Evolutionary conservation across 2,797 vertebrate genomes (phyloP).

Genomic region (Euthynnus affinis): DNA sequence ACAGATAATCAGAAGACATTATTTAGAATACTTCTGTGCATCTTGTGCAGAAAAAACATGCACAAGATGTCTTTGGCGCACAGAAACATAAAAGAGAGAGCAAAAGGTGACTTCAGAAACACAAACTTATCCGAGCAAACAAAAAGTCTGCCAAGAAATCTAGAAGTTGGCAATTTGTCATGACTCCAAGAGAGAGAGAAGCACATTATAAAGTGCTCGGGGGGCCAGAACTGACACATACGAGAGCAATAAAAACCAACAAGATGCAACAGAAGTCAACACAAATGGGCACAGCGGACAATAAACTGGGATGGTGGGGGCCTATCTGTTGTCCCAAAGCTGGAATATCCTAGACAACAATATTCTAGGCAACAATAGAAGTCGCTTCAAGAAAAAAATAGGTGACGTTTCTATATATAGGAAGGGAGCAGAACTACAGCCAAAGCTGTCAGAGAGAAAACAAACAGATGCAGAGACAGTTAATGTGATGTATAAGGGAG

Average conservation of each 20-base stretch:
- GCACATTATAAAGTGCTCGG: neutral
- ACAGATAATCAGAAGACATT: neutral
- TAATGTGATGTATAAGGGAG: slow-evolving; percentile 33
- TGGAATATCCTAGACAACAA: neutral
- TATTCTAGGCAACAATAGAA: neutral
- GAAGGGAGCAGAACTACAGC: neutral
- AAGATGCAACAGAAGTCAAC: neutral
- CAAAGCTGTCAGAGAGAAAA: slow-evolving; percentile 31
- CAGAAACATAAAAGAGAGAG: neutral
- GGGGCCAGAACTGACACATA: neutral
- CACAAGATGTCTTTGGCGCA: neutral
- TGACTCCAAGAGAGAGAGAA: neutral
- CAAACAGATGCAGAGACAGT: slow-evolving; percentile 29
- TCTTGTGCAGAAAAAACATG: neutral
- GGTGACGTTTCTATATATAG: neutral
- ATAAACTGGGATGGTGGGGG: slow-evolving; percentile 3
- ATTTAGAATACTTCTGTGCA: too few relatives aligned
- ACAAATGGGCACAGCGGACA: neutral
- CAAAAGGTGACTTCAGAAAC: slow-evolving; percentile 1
- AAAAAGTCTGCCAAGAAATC: neutral
- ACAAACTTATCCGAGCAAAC: slow-evolving; percentile 5
- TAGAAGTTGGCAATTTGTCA: slow-evolving; percentile 5
- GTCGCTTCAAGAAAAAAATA: neutral
- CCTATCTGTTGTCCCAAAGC: slow-evolving; percentile 6
- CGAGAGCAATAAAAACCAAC: slow-evolving; percentile 19